Percentiles rank a stretch among this genome's conserved stretches.
These are phyloP conservation scores for Trichogramma dendrolimi DNA, from an alignment of 2,888 invertebrate genomes.

Conservation along the genomic window DNA sequence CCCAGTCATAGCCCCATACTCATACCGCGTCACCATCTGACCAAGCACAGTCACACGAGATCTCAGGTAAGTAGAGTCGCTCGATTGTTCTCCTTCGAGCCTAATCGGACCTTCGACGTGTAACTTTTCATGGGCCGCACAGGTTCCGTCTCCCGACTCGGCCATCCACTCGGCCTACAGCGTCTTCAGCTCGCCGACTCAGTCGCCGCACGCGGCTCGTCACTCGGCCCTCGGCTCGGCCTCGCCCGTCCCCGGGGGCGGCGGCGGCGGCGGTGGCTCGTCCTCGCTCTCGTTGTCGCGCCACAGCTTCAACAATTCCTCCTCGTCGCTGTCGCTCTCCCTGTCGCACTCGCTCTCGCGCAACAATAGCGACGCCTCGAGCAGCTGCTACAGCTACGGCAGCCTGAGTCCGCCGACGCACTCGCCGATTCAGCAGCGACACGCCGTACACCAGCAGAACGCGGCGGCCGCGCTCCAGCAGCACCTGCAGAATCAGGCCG, in stretches of 20 bases:
- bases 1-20: slow-evolving; percentile 64
- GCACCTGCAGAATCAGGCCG: slow-evolving; percentile 37
- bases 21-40: slow-evolving; percentile 51
- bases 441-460: slow-evolving; percentile 54
- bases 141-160: slow-evolving; percentile 76
- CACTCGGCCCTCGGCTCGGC: slow-evolving; percentile 61
- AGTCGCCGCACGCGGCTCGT: slow-evolving; percentile 79
- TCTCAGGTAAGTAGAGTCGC: slow-evolving; percentile 40
- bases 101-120: not conserved
- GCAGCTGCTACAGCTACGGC: slow-evolving; percentile 83
- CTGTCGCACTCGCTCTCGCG: slow-evolving; percentile 80
- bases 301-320: slow-evolving; percentile 51
- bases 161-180: slow-evolving; percentile 86
- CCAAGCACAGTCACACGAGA: slow-evolving; percentile 50
- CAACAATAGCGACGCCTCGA: slow-evolving; percentile 88
- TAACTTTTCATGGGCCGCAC: not conserved
- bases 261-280: slow-evolving; percentile 37
- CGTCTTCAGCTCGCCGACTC: slow-evolving; percentile 78
- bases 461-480: slow-evolving; percentile 48
- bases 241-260: slow-evolving; percentile 42
- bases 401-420: slow-evolving; percentile 65
- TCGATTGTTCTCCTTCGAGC: not conserved
- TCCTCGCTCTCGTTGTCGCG: slow-evolving; percentile 48
- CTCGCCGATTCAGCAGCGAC: slow-evolving; percentile 71
- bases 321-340: slow-evolving; percentile 53